These are phyloP conservation scores for Xanthostigma xanthostigma DNA, from an alignment of 2,888 invertebrate genomes.

Conservation along the genomic window DNA sequence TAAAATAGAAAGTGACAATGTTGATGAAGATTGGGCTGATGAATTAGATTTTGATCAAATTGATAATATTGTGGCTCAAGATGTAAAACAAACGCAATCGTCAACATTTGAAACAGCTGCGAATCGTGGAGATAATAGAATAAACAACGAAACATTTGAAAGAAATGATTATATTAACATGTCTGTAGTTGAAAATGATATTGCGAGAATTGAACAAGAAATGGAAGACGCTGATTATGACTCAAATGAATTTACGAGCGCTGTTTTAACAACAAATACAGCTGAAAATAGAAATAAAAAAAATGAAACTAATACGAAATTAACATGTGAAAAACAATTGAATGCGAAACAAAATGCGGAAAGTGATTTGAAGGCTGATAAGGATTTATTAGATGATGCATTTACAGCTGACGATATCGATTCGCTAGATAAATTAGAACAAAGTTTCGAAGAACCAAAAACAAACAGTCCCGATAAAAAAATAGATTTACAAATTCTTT, in stretches of 20 bases:
- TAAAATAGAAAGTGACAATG: background rate
- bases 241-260: background rate
- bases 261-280: too few species aligned
- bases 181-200: background rate
- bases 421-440: background rate
- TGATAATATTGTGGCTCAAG: background rate
- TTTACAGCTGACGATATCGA: background rate
- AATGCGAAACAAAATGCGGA: background rate
- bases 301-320: too few species aligned
- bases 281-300: too few species aligned
- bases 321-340: background rate
- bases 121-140: too few species aligned
- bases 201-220: background rate
- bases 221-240: background rate
- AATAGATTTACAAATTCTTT: background rate
- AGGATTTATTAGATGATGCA: constrained; percentile 3
- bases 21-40: background rate
- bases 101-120: too few species aligned
- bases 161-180: background rate
- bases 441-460: background rate
- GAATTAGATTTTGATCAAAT: background rate
- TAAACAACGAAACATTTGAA: too few species aligned
- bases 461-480: too few species aligned
- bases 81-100: background rate
- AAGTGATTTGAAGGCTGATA: constrained; percentile 2